phyloP scores from a whole-genome alignment of 2,797 vertebrate species.

The Pantherophis alleghaniensis region DNA sequence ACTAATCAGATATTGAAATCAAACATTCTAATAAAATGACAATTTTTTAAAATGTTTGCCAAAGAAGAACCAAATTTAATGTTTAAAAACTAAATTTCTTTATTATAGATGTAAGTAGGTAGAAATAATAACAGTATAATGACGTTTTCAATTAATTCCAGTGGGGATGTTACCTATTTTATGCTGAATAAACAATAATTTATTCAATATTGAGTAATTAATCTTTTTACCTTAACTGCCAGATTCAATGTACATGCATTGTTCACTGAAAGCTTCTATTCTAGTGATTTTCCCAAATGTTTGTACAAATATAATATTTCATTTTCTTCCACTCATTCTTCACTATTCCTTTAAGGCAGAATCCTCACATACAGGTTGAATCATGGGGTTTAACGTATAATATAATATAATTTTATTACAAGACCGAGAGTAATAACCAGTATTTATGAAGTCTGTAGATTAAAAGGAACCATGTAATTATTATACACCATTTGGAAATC shows the following conservation, averaged over 20 bases:
- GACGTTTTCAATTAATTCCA: neutral
- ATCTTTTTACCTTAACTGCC: neutral
- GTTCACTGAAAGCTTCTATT: neutral
- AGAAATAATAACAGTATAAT: neutral
- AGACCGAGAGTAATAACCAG: neutral
- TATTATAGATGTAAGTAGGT: neutral
- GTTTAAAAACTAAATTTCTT: neutral
- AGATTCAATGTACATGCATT: neutral
- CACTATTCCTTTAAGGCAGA: neutral
- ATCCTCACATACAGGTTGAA: neutral
- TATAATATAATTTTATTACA: neutral
- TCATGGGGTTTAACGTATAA: neutral
- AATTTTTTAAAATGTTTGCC: neutral
- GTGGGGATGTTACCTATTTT: neutral
- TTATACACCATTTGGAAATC: neutral
- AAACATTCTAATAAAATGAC: neutral
- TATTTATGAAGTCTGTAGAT: neutral
- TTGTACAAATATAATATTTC: neutral
- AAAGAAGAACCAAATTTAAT: neutral
- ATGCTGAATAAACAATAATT: neutral
- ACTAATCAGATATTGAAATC: neutral
- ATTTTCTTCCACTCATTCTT: neutral
- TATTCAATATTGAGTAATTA: neutral
- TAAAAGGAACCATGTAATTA: neutral
- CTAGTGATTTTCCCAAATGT: neutral